A percentile compares a stretch with the other conserved stretches of the same genome.
Evolutionary conservation across 2,113 vertebrate species (phyloP).

Genomic region (Chroicocephalus ridibundus): DNA sequence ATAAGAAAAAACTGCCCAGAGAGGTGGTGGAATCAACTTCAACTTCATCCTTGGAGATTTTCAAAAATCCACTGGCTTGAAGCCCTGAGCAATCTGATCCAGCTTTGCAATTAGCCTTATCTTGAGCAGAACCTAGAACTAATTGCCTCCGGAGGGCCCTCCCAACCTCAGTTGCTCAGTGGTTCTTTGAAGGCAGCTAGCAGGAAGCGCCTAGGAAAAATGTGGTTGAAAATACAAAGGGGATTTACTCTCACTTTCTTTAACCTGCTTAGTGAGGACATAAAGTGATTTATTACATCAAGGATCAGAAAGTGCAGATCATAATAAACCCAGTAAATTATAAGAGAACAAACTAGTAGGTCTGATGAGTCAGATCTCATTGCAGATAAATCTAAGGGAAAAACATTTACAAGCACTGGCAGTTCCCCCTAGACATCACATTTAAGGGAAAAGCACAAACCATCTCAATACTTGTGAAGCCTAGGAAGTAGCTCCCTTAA

Average conservation of each 20-base stretch:
- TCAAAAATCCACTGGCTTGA: not conserved
- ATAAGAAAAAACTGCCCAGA: not conserved
- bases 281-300: slow-evolving; percentile 31
- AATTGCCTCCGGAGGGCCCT: not conserved
- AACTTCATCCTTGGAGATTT: not conserved
- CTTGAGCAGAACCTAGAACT: not conserved
- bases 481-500: not conserved
- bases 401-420: not conserved
- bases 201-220: not conserved
- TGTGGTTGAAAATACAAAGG: not conserved
- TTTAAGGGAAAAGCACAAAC: slow-evolving; percentile 2
- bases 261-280: not conserved
- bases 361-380: slow-evolving; percentile 17
- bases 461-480: not conserved
- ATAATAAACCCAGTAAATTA: slow-evolving; percentile 52
- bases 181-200: not conserved
- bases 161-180: not conserved
- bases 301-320: slow-evolving; percentile 36
- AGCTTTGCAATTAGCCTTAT: not conserved
- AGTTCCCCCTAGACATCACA: not conserved
- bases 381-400: slow-evolving; percentile 32
- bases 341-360: not conserved
- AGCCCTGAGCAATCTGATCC: not conserved
- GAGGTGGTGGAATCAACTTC: not conserved
- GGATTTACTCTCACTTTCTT: not conserved